phyloP scores from a whole-genome alignment of 2,888 invertebrate species.

The Mythimna lalbum region DNA sequence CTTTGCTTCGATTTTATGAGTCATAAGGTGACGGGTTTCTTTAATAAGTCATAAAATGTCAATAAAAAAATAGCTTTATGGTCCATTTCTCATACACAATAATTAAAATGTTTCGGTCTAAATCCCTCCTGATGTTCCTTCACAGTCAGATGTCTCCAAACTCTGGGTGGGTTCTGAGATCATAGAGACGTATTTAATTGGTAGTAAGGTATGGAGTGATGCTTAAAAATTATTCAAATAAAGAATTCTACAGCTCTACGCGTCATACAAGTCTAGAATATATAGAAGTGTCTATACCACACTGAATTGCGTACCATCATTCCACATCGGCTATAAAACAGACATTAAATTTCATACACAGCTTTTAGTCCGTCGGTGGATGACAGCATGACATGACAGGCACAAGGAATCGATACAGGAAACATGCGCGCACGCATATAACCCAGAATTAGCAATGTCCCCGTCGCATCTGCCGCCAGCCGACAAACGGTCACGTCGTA shows the following conservation, averaged over 20 bases:
- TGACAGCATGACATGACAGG: conserved; percentile 68
- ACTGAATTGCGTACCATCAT: conserved; percentile 17
- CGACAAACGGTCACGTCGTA: conserved; percentile 64
- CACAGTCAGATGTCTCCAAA: conserved; percentile 1
- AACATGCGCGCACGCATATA: conserved; percentile 72
- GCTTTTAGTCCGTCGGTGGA: conserved; percentile 59
- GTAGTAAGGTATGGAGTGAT: neutral
- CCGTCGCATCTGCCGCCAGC: conserved; percentile 65
- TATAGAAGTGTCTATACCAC: neutral
- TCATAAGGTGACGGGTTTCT: conserved; percentile 40
- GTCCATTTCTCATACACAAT: conserved; percentile 40
- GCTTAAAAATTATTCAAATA: neutral
- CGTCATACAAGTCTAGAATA: neutral
- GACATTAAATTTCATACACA: conserved; percentile 60
- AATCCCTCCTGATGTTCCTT: conserved; percentile 13
- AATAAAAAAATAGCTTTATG: conserved; percentile 53
- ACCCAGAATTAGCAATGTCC: conserved; percentile 83
- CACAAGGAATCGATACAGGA: conserved; percentile 85
- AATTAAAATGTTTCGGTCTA: conserved; percentile 46
- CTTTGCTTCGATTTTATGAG: conserved; percentile 41
- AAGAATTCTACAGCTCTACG: neutral
- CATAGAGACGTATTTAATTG: neutral
- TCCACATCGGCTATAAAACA: conserved; percentile 58
- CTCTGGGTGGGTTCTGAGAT: conserved; percentile 1
- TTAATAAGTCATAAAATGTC: conserved; percentile 49